Base-by-base conservation (phyloP, 2,797 vertebrate genomes). In the Menidia menidia region DNA sequence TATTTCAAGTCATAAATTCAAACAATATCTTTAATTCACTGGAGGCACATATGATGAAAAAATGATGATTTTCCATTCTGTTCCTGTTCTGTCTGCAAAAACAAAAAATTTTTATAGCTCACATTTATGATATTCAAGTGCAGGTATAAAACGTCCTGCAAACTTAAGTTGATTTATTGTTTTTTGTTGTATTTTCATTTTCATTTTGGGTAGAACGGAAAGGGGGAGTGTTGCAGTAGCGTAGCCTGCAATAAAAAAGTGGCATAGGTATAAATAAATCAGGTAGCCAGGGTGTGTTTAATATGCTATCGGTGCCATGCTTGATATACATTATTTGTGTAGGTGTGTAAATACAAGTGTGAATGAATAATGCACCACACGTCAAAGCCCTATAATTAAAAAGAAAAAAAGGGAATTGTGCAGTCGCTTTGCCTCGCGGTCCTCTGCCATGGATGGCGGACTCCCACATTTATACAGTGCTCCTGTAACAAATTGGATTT, bases 401-500 rank as follows among this genome's bases (percentile, higher is more conserved):
- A 59, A 52, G 44, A 66, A 47, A 77, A 44, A 52, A 75, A 75
- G 32, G 51, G 57, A 78, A 25, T 25, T 25, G 25, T 25, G 25
- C 25, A 25, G 71, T 71, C 64, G 60, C 80, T 75, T 76, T 73
- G 57, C 64, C 68, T 60, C 2, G 8, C 60, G 51, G 81, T 70
- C 71, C 53, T n/a, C 47, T 19, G 79, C 48, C 67, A 84, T 64
- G 86, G 80, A 89, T 89, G 76, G 84, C 69, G 74, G 74, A 63
- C 53, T 69, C 58, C 16, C 47, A 81, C 82, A 82, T 88, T 86
- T 87, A 88, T 77, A 58, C 77, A 63, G 73, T 82, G 78, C 80
- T 69, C 62, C 54, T 67, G 64, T 68, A 75, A 87, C 75, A 93
- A 90, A 92, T 91, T 90, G 81, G 71, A 89, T 90, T 92, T 87